Evolutionary conservation across 2,797 vertebrate species (phyloP).

Genomic region (Cynopterus sphinx): DNA sequence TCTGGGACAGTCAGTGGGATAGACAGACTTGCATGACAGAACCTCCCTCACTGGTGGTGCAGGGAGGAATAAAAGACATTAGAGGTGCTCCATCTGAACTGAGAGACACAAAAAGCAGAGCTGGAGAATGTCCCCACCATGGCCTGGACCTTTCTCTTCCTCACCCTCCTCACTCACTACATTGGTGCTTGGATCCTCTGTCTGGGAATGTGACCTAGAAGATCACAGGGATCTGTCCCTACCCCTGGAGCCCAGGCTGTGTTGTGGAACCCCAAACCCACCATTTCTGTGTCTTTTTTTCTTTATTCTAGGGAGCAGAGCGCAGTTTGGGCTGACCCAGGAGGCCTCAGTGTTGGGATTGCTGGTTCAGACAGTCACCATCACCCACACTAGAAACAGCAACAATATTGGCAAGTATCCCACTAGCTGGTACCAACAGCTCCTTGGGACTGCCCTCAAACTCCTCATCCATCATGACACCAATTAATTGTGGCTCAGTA

Average conservation of each 20-base stretch:
- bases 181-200: not conserved
- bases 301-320: not conserved
- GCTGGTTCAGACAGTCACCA: not conserved
- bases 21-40: not conserved
- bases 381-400: not conserved
- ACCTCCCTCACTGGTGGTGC: not conserved
- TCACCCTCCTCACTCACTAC: not conserved
- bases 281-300: too few relatives aligned
- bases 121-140: not conserved
- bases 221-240: not conserved
- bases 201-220: not conserved
- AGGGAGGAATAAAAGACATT: not conserved
- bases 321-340: not conserved
- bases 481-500: not conserved
- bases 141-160: not conserved
- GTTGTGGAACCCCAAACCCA: not conserved
- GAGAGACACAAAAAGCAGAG: not conserved
- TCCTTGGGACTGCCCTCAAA: not conserved
- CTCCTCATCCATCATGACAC: not conserved
- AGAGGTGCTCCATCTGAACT: too few relatives aligned
- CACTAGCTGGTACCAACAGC: not conserved
- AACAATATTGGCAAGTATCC: not conserved
- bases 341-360: not conserved
- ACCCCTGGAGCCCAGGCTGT: not conserved
- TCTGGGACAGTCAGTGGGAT: not conserved